Evolutionary conservation across 2,113 vertebrate species (phyloP), one percentile per base, ranked within the genome.

Genomic region (Pelobates fuscus): DNA sequence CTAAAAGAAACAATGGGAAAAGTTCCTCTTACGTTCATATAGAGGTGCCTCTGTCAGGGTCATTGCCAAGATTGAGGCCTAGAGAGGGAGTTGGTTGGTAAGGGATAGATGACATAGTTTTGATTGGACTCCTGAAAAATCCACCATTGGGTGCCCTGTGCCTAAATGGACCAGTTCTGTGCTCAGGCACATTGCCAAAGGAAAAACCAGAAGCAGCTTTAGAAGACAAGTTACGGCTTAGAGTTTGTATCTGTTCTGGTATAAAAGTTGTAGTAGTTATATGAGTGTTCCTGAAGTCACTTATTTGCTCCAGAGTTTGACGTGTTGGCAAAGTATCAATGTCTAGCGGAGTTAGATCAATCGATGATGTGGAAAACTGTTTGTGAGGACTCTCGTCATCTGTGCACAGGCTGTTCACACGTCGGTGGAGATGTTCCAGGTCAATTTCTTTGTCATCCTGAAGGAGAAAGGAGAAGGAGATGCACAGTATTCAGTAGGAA

Each of bases 361-460:
- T 96, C 71, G 96, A 98, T 44, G 97, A 99, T 88, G 97, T 95
- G 91, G 97, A 99, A 92, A 98, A 99, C 89, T 99, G 97, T 95
- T 99, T 99, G 92, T 99, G 97, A 85, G 97, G 97, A 87, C 96
- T 98, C 86, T 98, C 96, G 10, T 99, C 97, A n/a, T 99, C 97
- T 83, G 97, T 98, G 94, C 96, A 98, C 89, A 99, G 90, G 92
- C 97, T 99, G 94, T 99, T 99, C 89, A 98, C 97, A 46, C 97
- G 91, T 87, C 94, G 94, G 88, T 99, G 97, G 85, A 99, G 95
- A 89, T 99, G 97, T 85, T 99, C 97, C 92, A 99, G 90, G 90
- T 99, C 97, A 77, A 99, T 98, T 93, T 99, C 97, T 90, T 99
- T 98, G 93, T 98, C 96, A 43, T 98, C 96, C 96, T 98, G 89